Conservation (phyloP, 2,797 vertebrate genomes). For the Odontamblyopus rebecca region DNA sequence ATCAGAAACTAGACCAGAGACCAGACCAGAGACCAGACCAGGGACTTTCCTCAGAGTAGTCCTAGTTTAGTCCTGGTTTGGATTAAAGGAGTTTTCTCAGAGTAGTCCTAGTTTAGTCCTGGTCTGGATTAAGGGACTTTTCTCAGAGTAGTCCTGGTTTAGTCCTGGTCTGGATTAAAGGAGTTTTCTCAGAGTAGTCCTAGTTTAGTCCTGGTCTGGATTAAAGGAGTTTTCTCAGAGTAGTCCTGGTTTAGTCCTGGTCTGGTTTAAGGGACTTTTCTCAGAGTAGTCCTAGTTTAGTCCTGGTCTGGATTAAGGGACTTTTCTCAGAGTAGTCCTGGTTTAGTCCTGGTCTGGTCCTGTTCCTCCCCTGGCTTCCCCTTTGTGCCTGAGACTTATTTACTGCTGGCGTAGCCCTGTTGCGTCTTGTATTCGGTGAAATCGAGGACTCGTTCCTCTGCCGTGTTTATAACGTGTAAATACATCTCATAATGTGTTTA, state of each 20-base stretch:
- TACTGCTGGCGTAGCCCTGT: background rate
- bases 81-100: background rate
- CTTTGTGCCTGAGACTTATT: background rate
- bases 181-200: too few relatives aligned
- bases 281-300: background rate
- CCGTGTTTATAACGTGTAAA: slow-evolving; percentile 1
- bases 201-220: background rate
- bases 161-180: background rate
- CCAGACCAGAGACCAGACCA: background rate
- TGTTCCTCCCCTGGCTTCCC: too few relatives aligned
- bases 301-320: background rate
- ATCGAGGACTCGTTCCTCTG: background rate
- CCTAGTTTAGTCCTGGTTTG: background rate
- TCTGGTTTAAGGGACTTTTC: background rate
- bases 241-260: background rate
- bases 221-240: background rate
- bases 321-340: background rate
- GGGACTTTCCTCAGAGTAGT: background rate
- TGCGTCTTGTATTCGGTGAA: background rate
- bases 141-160: background rate
- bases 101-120: background rate
- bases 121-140: background rate
- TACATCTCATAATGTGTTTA: slow-evolving; percentile 8
- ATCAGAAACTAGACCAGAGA: too few relatives aligned
- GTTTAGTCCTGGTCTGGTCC: background rate